Evolutionary conservation across 1,140 invertebrate genomes (phyloP).

Genomic region (Sitobion miscanthi): DNA sequence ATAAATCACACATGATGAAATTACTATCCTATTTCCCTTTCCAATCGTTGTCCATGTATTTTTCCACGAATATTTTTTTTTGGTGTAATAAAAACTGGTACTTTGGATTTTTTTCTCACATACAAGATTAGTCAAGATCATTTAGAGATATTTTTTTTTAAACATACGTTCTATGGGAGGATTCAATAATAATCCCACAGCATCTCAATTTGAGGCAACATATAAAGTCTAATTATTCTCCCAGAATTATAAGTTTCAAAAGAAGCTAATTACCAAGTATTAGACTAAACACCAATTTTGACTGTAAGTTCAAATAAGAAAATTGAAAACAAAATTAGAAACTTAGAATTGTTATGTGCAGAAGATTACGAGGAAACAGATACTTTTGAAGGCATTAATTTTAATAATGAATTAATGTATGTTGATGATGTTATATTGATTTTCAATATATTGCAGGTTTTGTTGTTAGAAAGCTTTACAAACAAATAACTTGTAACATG

Average conservation of each 20-base stretch:
- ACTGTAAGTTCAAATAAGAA: neutral
- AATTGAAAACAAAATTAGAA: neutral
- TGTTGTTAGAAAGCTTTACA: too few relatives aligned
- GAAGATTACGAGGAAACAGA: neutral
- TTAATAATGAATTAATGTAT: too few relatives aligned
- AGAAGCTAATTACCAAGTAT: neutral
- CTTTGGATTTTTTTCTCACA: neutral
- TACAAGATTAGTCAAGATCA: neutral
- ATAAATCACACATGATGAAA: neutral
- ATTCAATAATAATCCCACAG: neutral
- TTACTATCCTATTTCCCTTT: too few relatives aligned
- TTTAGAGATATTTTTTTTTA: neutral
- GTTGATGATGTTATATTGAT: too few relatives aligned
- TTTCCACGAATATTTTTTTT: neutral
- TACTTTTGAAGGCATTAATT: too few relatives aligned
- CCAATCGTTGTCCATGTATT: too few relatives aligned
- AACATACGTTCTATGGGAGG: neutral
- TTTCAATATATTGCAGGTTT: too few relatives aligned
- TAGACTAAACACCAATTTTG: neutral
- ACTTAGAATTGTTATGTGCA: neutral
- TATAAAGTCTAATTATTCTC: neutral
- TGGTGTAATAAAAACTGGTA: neutral
- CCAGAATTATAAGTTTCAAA: neutral
- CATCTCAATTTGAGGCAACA: neutral
- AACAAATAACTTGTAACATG: too few relatives aligned